Evolutionary conservation across 64 coral and sea anemone species (phyloP).

Genomic region (Pocillopora verrucosa): DNA sequence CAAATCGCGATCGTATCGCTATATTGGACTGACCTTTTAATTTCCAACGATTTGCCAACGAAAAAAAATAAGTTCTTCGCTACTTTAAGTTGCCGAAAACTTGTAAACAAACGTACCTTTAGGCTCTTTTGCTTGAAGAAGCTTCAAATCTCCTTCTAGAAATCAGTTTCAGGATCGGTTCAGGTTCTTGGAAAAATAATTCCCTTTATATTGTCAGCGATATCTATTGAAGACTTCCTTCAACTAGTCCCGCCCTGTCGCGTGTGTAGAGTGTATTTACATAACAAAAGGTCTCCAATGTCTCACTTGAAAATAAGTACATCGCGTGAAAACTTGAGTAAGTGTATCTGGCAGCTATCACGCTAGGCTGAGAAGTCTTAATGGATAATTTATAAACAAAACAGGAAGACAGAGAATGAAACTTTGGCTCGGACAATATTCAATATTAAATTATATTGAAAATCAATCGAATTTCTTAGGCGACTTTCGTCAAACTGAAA

Average conservation of each 20-base stretch:
- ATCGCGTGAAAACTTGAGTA: background rate
- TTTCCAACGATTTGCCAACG: background rate
- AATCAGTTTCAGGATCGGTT: background rate
- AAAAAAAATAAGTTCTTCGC: background rate
- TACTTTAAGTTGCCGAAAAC: background rate
- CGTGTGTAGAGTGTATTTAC: background rate
- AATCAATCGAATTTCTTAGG: too few species aligned
- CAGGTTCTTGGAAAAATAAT: background rate
- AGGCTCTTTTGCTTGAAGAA: background rate
- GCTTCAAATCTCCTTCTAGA: background rate
- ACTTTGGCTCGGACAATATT: background rate
- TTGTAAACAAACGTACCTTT: background rate
- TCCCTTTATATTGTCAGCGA: background rate
- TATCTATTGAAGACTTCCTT: background rate
- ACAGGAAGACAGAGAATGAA: background rate
- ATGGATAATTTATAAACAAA: conserved; percentile 5
- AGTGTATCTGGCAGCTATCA: background rate
- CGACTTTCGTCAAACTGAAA: too few species aligned
- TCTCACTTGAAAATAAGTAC: background rate
- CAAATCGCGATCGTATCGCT: too few species aligned
- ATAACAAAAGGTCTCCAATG: background rate
- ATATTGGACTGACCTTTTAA: background rate
- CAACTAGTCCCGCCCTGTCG: background rate
- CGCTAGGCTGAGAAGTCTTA: background rate
- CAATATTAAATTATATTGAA: background rate